Base-by-base conservation (phyloP, 2,113 vertebrate genomes). In the Ochotona curzoniae region DNA sequence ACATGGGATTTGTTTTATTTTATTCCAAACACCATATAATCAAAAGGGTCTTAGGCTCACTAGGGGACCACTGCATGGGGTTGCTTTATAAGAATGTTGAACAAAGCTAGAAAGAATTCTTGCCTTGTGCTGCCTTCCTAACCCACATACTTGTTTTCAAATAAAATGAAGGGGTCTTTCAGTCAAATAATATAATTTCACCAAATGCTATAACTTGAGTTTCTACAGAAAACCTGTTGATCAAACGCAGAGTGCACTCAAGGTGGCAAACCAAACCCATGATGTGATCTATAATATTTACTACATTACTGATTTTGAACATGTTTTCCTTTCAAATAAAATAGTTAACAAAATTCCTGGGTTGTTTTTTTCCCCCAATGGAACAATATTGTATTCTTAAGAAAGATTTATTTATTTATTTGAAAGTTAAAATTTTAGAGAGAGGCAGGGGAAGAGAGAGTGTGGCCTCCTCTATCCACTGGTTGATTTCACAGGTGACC, bases 131-230 rank as follows among this genome's bases (percentile, higher is more conserved):
- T 96, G 80, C 20, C 54, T 94, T 93, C 70, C 81, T 89, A 94
- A 90, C 64, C n/a, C 87, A 85, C 54, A 90, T 73, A 80, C 76
- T 94, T 96, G 84, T 95, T 96, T 96, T 96, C 91, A 90, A 94
- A 94, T 94, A 93, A 92, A 93, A 91, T 94, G 80, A 94, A 93
- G 66, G 75, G 74, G 67, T 91, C 66, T 96, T 82, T 96, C 79
- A 4, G 76, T 91, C 94, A 95, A 89, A 85, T 94, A 91, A 87
- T 87, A 83, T 97, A 96, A 96, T 97, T 98, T 98, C 76, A 96
- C 64, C 79, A 94, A 91, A 84, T 94, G 86, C 95, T 97, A 74
- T 88, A 93, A 94, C 82, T 73, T 96, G 69, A 61, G 78, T 93
- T 97, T 97, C 95, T 95, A 64, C 67, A 95, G 94, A 96, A 96